Conservation (phyloP, 2,888 invertebrate genomes). For the Hermodice carunculata region DNA sequence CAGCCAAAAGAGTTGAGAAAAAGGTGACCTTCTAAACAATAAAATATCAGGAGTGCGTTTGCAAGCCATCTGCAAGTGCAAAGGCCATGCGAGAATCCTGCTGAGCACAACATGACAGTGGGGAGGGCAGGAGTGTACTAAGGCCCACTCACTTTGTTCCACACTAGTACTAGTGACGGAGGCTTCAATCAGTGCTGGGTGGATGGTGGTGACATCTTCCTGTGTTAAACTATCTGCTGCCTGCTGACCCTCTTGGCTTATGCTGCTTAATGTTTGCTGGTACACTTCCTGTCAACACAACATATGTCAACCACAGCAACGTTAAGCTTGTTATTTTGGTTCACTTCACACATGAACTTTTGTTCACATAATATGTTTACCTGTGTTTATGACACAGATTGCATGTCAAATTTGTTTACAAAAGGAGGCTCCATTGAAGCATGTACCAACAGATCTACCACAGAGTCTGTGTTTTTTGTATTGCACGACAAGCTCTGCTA, state of each 20-base stretch:
- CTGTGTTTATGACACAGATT: not conserved
- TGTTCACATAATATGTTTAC: too few relatives aligned
- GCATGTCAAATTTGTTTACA: not conserved
- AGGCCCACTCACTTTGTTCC: too few relatives aligned
- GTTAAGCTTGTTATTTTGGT: not conserved
- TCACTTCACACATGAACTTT: not conserved
- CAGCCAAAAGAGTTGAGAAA: too few relatives aligned
- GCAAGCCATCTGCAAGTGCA: too few relatives aligned
- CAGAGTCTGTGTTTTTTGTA: not conserved
- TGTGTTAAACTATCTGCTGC: conserved; percentile 11
- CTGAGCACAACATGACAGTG: too few relatives aligned
- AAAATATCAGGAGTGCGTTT: too few relatives aligned
- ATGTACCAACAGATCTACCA: not conserved
- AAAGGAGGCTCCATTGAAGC: not conserved
- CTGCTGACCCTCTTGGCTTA: conserved; percentile 5
- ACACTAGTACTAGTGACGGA: too few relatives aligned
- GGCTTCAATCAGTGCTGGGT: conserved; percentile 19
- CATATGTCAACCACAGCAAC: not conserved
- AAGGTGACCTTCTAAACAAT: too few relatives aligned
- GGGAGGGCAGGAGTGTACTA: too few relatives aligned
- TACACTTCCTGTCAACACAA: conserved; percentile 21
- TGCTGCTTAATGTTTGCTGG: too few relatives aligned
- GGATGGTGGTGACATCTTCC: conserved; percentile 13
- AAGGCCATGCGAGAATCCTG: too few relatives aligned
- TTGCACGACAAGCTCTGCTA: too few relatives aligned